These are phyloP conservation scores for Lepidostoma basale DNA, from an alignment of 1,140 invertebrate genomes.

Conservation along the genomic window DNA sequence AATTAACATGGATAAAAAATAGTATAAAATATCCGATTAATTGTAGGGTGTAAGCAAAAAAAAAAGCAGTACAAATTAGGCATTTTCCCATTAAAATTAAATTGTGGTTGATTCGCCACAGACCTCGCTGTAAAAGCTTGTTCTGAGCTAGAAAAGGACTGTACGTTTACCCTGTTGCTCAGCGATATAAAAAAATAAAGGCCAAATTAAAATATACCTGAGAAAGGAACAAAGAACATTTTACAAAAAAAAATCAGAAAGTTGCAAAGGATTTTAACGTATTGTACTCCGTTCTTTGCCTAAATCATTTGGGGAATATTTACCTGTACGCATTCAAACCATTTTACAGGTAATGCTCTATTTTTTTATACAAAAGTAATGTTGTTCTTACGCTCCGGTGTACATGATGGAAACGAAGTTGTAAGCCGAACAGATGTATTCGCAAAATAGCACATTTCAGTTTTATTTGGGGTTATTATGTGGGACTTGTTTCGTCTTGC, in stretches of 20 bases:
- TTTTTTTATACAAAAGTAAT: no score
- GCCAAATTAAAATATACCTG: slow-evolving; percentile 20
- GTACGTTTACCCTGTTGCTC: background rate
- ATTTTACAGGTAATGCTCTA: no score
- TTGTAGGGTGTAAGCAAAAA: background rate
- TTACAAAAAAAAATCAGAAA: slow-evolving; percentile 9
- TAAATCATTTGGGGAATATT: no score
- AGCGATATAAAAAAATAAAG: background rate
- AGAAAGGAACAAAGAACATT: slow-evolving; percentile 1
- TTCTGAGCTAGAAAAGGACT: background rate
- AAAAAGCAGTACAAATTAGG: background rate
- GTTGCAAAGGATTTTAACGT: background rate
- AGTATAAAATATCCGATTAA: no score
- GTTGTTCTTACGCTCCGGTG: no score
- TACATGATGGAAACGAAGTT: no score
- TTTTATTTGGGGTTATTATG: no score
- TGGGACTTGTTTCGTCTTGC: no score
- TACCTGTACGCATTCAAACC: no score
- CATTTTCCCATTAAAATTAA: background rate
- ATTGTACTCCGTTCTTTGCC: no score
- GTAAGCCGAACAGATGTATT: no score
- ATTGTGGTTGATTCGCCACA: background rate
- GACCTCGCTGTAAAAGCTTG: background rate
- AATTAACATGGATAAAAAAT: background rate
- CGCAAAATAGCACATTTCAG: no score